A percentile compares a stretch with the other conserved stretches of the same genome.
phyloP scores from a whole-genome alignment of 2,113 vertebrate species.

The cattle (Bos taurus) region DNA sequence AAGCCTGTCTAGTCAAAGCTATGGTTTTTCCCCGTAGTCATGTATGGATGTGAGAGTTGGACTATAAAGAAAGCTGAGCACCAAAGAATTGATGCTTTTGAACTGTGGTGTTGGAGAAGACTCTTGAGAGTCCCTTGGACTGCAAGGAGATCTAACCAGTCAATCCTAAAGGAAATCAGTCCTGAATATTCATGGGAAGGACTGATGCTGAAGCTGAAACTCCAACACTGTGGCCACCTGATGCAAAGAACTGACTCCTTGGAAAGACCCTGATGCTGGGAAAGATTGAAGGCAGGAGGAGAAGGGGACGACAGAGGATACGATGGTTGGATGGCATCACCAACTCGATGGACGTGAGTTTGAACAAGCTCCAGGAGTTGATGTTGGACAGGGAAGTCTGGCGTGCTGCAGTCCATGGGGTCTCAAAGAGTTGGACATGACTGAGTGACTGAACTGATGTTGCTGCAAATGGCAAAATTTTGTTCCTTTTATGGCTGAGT shows the following conservation, averaged over 20 bases:
- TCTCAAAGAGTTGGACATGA: background rate
- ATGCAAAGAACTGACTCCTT: background rate
- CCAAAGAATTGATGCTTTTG: background rate
- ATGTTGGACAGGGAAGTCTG: background rate
- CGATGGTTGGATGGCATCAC: background rate
- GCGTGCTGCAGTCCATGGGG: background rate
- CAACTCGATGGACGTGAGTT: background rate
- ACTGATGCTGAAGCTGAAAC: background rate
- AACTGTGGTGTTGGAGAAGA: background rate
- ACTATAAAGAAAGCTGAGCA: background rate
- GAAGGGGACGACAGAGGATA: background rate
- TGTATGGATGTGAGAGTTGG: background rate
- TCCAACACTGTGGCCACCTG: background rate
- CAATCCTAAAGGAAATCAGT: background rate
- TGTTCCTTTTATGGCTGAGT: background rate
- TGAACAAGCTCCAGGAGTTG: background rate
- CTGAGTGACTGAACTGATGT: background rate
- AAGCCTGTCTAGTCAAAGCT: background rate
- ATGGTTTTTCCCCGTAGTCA: background rate
- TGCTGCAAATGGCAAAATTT: background rate
- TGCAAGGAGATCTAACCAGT: background rate
- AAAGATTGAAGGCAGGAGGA: background rate
- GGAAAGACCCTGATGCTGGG: background rate
- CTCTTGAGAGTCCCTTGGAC: background rate
- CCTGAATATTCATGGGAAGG: background rate